A percentile compares a stretch with the other conserved stretches of the same genome.
Conservation (phyloP, 1,140 invertebrate species). For the Globodera ellingtonae region DNA sequence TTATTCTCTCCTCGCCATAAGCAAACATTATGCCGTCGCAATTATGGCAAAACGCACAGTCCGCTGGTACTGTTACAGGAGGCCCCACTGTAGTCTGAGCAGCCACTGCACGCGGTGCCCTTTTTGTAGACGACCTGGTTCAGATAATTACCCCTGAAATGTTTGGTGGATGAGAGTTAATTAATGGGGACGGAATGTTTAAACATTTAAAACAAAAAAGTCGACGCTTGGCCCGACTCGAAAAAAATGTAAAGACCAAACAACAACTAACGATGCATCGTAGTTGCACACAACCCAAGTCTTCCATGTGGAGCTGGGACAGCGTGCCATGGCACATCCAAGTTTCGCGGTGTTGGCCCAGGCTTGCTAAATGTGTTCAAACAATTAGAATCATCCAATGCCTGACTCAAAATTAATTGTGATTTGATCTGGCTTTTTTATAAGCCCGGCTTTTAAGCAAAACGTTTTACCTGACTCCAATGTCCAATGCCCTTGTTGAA, state of each 20-base stretch:
- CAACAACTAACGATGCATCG: background rate
- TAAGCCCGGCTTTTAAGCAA: too few species aligned
- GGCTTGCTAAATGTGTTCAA: background rate
- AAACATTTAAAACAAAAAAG: background rate
- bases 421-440: too few species aligned
- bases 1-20: too few species aligned
- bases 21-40: too few species aligned
- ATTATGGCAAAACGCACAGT: background rate
- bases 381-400: too few species aligned
- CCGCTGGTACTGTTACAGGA: background rate
- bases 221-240: background rate
- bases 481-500: slow-evolving; percentile 23
- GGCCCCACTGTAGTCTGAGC: background rate
- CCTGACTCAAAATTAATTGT: too few species aligned
- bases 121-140: background rate
- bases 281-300: slow-evolving; percentile 19
- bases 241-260: background rate
- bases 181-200: too few species aligned
- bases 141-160: slow-evolving; percentile 10
- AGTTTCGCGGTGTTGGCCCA: background rate
- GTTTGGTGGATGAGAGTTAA: too few species aligned
- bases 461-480: slow-evolving; percentile 12
- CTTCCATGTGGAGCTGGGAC: background rate
- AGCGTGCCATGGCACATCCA: slow-evolving; percentile 5
- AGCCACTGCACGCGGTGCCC: background rate